Conservation (phyloP, 1,140 invertebrate species). For the Musca domestica region DNA sequence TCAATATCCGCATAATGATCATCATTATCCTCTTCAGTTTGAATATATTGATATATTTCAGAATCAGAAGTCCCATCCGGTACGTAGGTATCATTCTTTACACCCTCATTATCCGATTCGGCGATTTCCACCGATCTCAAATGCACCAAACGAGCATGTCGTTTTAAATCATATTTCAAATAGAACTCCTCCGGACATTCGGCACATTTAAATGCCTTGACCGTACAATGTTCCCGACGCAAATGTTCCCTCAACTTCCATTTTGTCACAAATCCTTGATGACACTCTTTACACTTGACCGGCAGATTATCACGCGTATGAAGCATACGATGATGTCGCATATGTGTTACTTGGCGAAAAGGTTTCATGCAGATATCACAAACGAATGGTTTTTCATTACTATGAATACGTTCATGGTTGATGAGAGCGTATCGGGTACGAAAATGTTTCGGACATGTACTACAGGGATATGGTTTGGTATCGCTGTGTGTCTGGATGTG, state of each 20-base stretch:
- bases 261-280: slow-evolving; percentile 15
- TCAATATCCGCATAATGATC: too few relatives aligned
- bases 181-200: slow-evolving; percentile 21
- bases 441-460: slow-evolving; percentile 38
- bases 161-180: neutral
- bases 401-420: slow-evolving; percentile 28
- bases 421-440: slow-evolving; percentile 18
- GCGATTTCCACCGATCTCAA: neutral
- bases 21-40: neutral
- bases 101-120: neutral
- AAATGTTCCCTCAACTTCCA: slow-evolving; percentile 17
- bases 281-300: slow-evolving; percentile 4
- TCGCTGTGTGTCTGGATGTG: slow-evolving; percentile 31
- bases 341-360: slow-evolving; percentile 25
- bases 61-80: neutral
- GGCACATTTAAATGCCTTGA: slow-evolving; percentile 20
- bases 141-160: slow-evolving; percentile 6
- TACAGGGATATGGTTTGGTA: slow-evolving; percentile 55
- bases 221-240: slow-evolving; percentile 11
- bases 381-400: slow-evolving; percentile 54
- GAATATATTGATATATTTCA: neutral
- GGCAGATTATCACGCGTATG: slow-evolving; percentile 17
- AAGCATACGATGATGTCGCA: slow-evolving; percentile 18
- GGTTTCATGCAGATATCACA: slow-evolving; percentile 47
- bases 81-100: neutral